phyloP scores from a whole-genome alignment of 2,113 vertebrate species.

The Salvelinus sp. region DNA sequence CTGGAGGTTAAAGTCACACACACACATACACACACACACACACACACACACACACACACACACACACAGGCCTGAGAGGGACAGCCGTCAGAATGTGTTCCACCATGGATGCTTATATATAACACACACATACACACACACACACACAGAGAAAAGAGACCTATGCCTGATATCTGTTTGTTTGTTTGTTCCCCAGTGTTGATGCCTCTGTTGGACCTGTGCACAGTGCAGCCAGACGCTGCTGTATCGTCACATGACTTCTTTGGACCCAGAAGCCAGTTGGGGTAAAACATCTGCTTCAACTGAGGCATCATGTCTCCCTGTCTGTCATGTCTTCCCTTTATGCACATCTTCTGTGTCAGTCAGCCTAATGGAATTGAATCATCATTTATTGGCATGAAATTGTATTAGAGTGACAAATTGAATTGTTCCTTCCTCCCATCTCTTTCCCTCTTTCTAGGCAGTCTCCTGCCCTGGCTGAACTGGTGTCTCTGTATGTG shows the following conservation, averaged over 20 bases:
- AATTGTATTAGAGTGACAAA: background rate
- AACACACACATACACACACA: background rate
- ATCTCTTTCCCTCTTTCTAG: slow-evolving; percentile 57
- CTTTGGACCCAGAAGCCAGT: slow-evolving; percentile 85
- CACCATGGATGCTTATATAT: background rate
- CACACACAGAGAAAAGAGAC: background rate
- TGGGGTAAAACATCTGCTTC: slow-evolving; percentile 74
- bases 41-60: background rate
- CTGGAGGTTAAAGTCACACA: slow-evolving; percentile 74
- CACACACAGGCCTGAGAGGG: background rate
- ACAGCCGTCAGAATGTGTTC: too few relatives aligned
- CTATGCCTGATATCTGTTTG: background rate
- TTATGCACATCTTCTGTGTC: background rate
- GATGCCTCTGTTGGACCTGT: slow-evolving; percentile 86
- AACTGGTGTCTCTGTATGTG: slow-evolving; percentile 87
- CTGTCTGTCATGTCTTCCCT: background rate
- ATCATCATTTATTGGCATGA: background rate
- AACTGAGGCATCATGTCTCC: background rate
- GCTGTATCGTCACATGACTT: slow-evolving; percentile 80
- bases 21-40: background rate
- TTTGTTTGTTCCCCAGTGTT: slow-evolving; percentile 74
- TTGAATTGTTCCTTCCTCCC: background rate
- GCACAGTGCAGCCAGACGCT: slow-evolving; percentile 85
- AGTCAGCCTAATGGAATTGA: background rate
- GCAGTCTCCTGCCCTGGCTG: slow-evolving; percentile 84